Conservation (phyloP, 2,113 vertebrate species). For the Mobula birostris region DNA sequence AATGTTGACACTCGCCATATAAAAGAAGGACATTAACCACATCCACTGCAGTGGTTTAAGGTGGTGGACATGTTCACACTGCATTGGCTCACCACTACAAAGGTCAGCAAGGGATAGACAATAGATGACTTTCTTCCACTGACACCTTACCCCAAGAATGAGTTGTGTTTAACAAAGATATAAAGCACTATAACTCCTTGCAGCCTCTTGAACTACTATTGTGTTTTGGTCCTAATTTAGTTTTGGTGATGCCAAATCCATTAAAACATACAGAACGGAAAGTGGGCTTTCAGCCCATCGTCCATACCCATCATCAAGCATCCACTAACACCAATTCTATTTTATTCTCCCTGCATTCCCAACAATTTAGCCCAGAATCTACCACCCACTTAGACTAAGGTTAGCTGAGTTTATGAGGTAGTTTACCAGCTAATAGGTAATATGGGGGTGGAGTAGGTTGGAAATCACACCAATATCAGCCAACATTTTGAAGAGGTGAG, state of each 20-base stretch:
- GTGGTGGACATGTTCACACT: too few relatives aligned
- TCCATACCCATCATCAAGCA: too few relatives aligned
- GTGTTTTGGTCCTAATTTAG: not conserved
- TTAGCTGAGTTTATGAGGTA: too few relatives aligned
- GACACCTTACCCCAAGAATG: not conserved
- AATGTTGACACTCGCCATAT: too few relatives aligned
- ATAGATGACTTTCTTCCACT: not conserved
- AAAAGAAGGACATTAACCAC: not conserved
- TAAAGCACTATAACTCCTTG: not conserved
- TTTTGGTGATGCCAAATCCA: not conserved
- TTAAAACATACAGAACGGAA: not conserved
- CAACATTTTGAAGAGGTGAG: not conserved
- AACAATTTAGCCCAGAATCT: too few relatives aligned
- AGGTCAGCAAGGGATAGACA: not conserved
- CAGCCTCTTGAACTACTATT: not conserved
- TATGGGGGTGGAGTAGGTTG: not conserved
- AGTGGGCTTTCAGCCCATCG: too few relatives aligned
- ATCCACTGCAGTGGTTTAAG: not conserved
- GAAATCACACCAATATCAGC: not conserved
- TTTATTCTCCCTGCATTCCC: too few relatives aligned
- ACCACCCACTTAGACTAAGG: too few relatives aligned
- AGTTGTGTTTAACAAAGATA: not conserved
- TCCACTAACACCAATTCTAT: too few relatives aligned
- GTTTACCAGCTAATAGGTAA: not conserved
- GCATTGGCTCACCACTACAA: too few relatives aligned